A percentile compares a stretch with the other conserved stretches of the same genome.
Evolutionary conservation across 1,140 invertebrate genomes (phyloP).

Genomic region (Acromyrmex echinatior): DNA sequence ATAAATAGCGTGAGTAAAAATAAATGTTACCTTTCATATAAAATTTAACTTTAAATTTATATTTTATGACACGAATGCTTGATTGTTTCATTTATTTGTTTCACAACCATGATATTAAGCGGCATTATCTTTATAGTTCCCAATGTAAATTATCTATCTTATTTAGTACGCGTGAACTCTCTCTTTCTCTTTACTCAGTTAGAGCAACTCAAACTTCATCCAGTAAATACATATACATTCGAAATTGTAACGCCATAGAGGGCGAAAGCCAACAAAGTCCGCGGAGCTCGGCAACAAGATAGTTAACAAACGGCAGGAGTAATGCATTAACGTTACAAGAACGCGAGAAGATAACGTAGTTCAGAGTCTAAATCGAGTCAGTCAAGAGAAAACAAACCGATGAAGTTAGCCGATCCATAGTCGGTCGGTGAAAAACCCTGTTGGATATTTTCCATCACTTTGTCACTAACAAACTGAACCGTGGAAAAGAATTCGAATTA

Average conservation of each 20-base stretch:
- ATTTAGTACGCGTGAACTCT: not conserved
- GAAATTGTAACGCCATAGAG: slow-evolving; percentile 36
- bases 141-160: slow-evolving; percentile 11
- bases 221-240: slow-evolving; percentile 17
- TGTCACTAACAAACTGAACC: slow-evolving; percentile 20
- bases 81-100: not conserved
- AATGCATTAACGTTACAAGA: slow-evolving; percentile 46
- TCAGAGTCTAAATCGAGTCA: slow-evolving; percentile 41
- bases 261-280: slow-evolving; percentile 46
- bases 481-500: slow-evolving; percentile 5
- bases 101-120: not conserved
- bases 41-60: not conserved
- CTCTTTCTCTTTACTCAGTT: not conserved
- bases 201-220: not conserved
- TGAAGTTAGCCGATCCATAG: slow-evolving; percentile 36
- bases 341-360: slow-evolving; percentile 43
- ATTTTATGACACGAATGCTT: not conserved
- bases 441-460: slow-evolving; percentile 25
- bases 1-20: not conserved
- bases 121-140: not conserved
- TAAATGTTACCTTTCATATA: not conserved
- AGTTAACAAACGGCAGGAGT: slow-evolving; percentile 43
- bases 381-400: slow-evolving; percentile 42
- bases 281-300: slow-evolving; percentile 34
- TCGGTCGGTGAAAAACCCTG: slow-evolving; percentile 13